Evolutionary conservation across 2,888 invertebrate species (phyloP).

Genomic region (Conomelus anceps): DNA sequence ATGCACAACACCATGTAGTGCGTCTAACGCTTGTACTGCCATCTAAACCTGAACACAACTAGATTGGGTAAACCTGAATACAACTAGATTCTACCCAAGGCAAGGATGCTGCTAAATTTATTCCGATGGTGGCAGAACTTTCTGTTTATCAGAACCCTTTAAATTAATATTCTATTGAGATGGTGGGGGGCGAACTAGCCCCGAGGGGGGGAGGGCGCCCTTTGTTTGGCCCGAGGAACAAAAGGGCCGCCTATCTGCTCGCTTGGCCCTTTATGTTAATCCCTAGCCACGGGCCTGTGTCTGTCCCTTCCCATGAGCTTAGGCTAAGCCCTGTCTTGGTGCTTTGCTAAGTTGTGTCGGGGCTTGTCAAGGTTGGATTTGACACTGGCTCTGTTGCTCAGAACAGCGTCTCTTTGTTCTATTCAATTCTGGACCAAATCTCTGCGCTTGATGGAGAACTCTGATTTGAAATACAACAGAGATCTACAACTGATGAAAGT

Average conservation of each 20-base stretch:
- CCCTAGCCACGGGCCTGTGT: background rate
- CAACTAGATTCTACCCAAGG: too few relatives aligned
- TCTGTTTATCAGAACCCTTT: background rate
- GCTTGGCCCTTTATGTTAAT: background rate
- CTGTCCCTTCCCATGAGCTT: background rate
- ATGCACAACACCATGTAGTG: too few relatives aligned
- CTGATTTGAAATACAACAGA: background rate
- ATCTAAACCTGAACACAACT: too few relatives aligned
- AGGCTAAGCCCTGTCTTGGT: background rate
- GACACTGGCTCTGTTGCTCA: background rate
- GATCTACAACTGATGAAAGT: background rate
- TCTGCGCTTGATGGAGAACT: background rate
- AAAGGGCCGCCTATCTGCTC: too few relatives aligned
- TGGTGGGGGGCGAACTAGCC: background rate
- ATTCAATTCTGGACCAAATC: background rate
- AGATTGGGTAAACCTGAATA: too few relatives aligned
- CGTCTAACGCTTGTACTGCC: too few relatives aligned
- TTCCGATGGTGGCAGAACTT: background rate
- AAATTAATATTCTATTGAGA: background rate
- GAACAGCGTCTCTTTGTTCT: background rate
- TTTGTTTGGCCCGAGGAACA: background rate
- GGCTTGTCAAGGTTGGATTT: background rate
- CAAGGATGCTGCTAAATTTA: background rate
- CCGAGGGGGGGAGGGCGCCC: background rate
- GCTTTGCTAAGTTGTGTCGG: background rate